Conservation (phyloP, 2,888 invertebrate genomes). For the Drosophila borealis region DNA sequence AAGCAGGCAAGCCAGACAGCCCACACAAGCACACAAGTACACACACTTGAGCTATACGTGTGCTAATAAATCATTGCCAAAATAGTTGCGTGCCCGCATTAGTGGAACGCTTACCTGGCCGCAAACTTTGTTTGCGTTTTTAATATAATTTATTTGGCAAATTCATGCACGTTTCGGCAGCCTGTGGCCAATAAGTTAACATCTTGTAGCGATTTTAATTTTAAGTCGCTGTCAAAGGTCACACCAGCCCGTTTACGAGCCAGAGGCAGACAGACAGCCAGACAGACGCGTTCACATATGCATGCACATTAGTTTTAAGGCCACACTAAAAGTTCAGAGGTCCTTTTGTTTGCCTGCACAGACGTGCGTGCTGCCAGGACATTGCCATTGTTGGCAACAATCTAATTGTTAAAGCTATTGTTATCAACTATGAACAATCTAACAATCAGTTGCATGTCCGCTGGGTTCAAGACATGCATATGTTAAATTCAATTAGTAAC, state of each 20-base stretch:
- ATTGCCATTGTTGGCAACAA: slow-evolving; percentile 36
- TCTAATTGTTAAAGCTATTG: slow-evolving; percentile 62
- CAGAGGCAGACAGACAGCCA: slow-evolving; percentile 15
- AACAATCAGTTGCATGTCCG: slow-evolving; percentile 45
- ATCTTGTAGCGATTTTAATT: slow-evolving; percentile 53
- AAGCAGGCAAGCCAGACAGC: slow-evolving; percentile 39
- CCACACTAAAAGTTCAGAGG: slow-evolving; percentile 54
- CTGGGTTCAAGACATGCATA: slow-evolving; percentile 43
- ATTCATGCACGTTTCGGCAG: slow-evolving; percentile 56
- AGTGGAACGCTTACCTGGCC: slow-evolving; percentile 41
- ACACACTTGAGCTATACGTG: slow-evolving; percentile 17
- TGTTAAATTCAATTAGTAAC: slow-evolving; percentile 64
- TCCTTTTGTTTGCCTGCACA: slow-evolving; percentile 38
- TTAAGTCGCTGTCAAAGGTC: slow-evolving; percentile 61
- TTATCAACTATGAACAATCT: slow-evolving; percentile 47
- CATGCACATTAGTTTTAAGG: slow-evolving; percentile 51
- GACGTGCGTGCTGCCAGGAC: slow-evolving; percentile 56
- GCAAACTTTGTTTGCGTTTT: slow-evolving; percentile 58
- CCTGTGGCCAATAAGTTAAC: slow-evolving; percentile 61
- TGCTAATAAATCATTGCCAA: slow-evolving; percentile 68
- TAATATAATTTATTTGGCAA: slow-evolving; percentile 64
- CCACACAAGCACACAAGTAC: neutral
- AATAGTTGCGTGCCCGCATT: slow-evolving; percentile 73
- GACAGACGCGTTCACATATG: slow-evolving; percentile 39
- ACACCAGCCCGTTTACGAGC: slow-evolving; percentile 31